Base-by-base conservation (phyloP, 2,113 vertebrate species). In the Peromyscus leucopus region DNA sequence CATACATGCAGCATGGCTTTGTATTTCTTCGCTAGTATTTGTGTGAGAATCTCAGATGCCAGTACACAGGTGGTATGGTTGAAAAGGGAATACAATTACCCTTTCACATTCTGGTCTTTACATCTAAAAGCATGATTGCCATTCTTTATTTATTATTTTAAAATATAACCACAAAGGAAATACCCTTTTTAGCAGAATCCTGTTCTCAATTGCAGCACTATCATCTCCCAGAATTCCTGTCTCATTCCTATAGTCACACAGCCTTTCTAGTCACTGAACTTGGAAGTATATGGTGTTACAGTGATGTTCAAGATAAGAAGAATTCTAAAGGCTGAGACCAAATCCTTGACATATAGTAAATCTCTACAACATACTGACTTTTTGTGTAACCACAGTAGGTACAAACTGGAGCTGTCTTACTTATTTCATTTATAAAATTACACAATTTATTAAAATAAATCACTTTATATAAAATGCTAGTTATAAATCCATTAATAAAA, bases 391-490 rank as follows among this genome's bases (percentile, higher is more conserved):
- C 96, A 92, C 51, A 76, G 88, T 74, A 91, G 63, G 63, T 94
- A 96, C 83, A 84, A 96, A 89, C 67, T 82, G 31, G 48, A 94
- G 57, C 46, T 19, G 39, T 87, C 82, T 96, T 94, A 95, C 94
- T 94, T 93, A 95, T 51, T 84, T 95, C 85, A n/a, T 71, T 96
- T 96, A 91, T 96, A 96, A 98, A 98, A 91, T 72, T 78, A 26
- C 63, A 96, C 69, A 46, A 97, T 97, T 93, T n/a, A 91, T 90
- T 96, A 93, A 91, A 93, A 55, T 83, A 97, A 97, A 97, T 97
- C 33, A 87, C 55, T 89, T 97, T 86, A 96, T 19, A 78, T 93
- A 90, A 95, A 92, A 95, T n/a, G 76, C 82, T 97, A 97, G 95
- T 96, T 96, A 93, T 90, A 94, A 85, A 96, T 55, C 59, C 96